Percentiles rank a stretch among this genome's conserved stretches.
These are phyloP conservation scores for Ophion ventricosus DNA, from an alignment of 2,888 invertebrate genomes.

Conservation along the genomic window DNA sequence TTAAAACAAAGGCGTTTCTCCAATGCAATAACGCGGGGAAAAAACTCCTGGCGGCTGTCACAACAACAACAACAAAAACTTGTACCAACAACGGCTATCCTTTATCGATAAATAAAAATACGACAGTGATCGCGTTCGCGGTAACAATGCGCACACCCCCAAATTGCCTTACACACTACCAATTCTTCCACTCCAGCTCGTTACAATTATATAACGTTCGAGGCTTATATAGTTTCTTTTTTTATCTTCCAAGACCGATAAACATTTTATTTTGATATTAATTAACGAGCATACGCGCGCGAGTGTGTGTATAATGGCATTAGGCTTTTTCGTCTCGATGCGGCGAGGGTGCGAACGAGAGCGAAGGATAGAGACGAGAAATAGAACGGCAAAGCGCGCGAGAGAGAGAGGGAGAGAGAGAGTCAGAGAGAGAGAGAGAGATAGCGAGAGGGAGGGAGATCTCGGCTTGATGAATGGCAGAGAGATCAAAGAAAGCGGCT, in stretches of 20 bases:
- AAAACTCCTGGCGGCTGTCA: no score
- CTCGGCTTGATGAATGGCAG: constrained; percentile 81
- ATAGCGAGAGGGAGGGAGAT: constrained; percentile 13
- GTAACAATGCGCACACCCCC: no score
- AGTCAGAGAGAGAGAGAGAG: constrained; percentile 36
- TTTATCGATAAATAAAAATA: no score
- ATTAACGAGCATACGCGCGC: constrained; percentile 48
- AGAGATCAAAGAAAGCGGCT: constrained; percentile 81
- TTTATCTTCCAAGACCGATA: not conserved
- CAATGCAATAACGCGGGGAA: no score
- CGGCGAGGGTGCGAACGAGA: constrained; percentile 16
- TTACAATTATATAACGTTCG: no score
- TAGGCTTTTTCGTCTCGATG: constrained; percentile 18
- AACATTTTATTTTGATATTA: constrained; percentile 18
- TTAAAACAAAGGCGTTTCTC: no score
- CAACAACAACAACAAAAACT: no score
- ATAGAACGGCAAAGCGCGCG: not conserved
- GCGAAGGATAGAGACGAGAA: no score
- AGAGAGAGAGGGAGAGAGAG: constrained; percentile 31
- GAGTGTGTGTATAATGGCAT: constrained; percentile 46
- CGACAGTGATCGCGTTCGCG: no score
- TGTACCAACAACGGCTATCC: no score
- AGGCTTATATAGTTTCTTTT: not conserved
- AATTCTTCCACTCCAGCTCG: no score
- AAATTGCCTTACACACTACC: no score